These are phyloP conservation scores for Corythornis madagascariensis DNA, from an alignment of 2,113 vertebrate species.

Conservation along the genomic window DNA sequence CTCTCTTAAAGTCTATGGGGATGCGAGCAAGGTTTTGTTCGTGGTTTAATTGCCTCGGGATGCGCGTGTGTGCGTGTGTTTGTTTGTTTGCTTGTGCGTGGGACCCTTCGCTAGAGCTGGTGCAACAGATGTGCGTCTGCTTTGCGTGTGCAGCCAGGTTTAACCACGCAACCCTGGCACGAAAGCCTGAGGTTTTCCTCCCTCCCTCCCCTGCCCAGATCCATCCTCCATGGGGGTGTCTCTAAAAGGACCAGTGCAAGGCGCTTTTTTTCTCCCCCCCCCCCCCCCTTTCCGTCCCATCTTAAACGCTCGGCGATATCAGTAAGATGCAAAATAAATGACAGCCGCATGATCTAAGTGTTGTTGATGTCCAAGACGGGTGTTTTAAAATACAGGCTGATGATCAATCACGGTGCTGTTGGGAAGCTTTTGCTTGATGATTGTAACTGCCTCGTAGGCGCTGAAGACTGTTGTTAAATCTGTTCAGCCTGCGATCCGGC, in stretches of 20 bases:
- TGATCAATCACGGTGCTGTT: not conserved
- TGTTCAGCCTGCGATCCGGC: not conserved
- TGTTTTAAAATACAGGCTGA: not conserved
- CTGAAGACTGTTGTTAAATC: not conserved
- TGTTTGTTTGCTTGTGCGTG: not conserved
- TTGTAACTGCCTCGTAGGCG: not conserved
- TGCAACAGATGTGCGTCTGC: constrained; percentile 65
- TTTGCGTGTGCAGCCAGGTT: not conserved
- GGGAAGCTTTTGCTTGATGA: not conserved
- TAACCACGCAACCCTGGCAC: not conserved
- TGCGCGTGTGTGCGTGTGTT: not conserved
- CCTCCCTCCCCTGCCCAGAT: not conserved
- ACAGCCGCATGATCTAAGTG: not conserved
- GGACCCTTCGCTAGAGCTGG: not conserved
- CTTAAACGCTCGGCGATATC: not conserved
- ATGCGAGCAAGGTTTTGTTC: not conserved
- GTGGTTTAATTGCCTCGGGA: not conserved
- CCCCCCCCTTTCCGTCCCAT: not conserved
- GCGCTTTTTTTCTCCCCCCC: not conserved
- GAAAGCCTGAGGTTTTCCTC: constrained; percentile 7
- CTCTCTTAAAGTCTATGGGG: not conserved
- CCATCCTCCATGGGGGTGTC: not conserved
- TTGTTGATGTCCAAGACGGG: not conserved
- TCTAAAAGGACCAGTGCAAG: not conserved
- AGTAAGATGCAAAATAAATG: not conserved